Percentiles rank a stretch among this genome's conserved stretches.
Conservation (phyloP, 2,888 invertebrate genomes). For the Bellardia bayeri region DNA sequence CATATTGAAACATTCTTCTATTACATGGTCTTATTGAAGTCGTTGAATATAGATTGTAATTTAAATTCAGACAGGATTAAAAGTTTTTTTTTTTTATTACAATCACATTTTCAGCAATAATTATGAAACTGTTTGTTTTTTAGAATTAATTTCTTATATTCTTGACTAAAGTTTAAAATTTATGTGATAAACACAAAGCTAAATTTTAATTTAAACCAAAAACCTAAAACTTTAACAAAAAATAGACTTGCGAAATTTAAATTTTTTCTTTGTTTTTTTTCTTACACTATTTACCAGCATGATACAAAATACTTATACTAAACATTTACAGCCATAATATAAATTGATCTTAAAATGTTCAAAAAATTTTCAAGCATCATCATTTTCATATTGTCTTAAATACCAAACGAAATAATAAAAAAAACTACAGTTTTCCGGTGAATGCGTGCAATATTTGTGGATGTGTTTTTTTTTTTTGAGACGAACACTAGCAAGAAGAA, state of each 20-base stretch:
- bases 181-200: too few species aligned
- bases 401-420: not conserved
- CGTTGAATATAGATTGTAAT: too few species aligned
- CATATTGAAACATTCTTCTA: too few species aligned
- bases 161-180: too few species aligned
- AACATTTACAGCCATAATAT: conserved; percentile 7
- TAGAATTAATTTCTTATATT: too few species aligned
- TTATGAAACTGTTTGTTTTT: too few species aligned
- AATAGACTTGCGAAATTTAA: not conserved
- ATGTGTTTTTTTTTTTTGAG: conserved; percentile 6
- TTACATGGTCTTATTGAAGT: too few species aligned
- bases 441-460: conserved; percentile 41
- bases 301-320: not conserved
- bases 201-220: too few species aligned
- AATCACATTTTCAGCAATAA: too few species aligned
- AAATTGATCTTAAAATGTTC: conserved; percentile 41
- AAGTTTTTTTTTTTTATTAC: too few species aligned
- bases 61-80: too few species aligned
- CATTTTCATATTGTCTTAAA: conserved; percentile 39
- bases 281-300: not conserved
- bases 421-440: conserved; percentile 48
- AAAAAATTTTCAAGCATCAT: conserved; percentile 38
- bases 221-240: not conserved
- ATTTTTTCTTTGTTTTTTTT: not conserved
- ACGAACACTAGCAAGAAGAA: not conserved